Evolutionary conservation across 2,888 invertebrate genomes (phyloP).

Genomic region (Rosalia funebris): DNA sequence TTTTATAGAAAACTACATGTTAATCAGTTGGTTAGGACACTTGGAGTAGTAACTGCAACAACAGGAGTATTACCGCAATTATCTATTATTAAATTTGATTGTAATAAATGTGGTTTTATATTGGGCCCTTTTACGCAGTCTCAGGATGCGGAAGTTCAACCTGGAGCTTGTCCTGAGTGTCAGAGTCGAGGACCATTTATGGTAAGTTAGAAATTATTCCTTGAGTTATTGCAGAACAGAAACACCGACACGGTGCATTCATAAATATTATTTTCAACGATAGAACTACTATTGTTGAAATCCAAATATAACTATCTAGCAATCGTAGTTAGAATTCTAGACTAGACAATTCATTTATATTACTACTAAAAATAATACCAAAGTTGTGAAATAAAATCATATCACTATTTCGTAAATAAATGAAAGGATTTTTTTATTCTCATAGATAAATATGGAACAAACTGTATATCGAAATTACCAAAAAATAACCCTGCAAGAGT

Average conservation of each 20-base stretch:
- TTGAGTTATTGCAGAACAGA: background rate
- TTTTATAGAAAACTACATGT: constrained; percentile 78
- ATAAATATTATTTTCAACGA: too few species aligned
- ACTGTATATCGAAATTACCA: constrained; percentile 99
- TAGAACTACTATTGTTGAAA: background rate
- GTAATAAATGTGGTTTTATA: constrained; percentile 93
- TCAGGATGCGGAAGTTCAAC: constrained; percentile 92
- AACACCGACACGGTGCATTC: too few species aligned
- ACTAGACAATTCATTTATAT: too few species aligned
- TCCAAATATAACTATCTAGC: too few species aligned
- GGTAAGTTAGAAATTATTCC: constrained; percentile 69
- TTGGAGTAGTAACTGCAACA: constrained; percentile 95
- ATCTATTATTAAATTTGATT: constrained; percentile 96
- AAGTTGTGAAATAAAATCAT: too few species aligned
- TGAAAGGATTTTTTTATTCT: too few species aligned
- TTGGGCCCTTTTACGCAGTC: constrained; percentile 96
- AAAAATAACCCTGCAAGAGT: constrained; percentile 96
- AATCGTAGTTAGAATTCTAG: too few species aligned
- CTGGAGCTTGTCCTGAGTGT: constrained; percentile 97
- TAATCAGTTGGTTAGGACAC: constrained; percentile 92
- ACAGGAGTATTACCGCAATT: constrained; percentile 96
- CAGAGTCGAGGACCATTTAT: constrained; percentile 95
- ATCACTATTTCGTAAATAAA: too few species aligned
- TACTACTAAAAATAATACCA: too few species aligned
- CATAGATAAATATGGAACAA: constrained; percentile 97